Base-by-base conservation (phyloP, 2,888 invertebrate genomes). In the Erebia epiphron region DNA sequence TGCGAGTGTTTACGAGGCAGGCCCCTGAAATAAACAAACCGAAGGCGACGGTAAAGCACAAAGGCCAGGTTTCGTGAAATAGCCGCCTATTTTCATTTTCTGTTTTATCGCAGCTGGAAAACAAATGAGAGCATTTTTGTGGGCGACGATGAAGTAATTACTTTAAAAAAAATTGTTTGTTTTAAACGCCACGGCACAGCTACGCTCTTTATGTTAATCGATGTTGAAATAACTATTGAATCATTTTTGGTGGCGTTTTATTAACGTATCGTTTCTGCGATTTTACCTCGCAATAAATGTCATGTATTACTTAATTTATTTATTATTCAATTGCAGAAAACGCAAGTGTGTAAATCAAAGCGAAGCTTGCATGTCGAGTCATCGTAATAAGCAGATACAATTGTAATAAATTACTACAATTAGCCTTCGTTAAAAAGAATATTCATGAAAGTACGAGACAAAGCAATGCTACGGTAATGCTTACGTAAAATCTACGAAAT, bases 11-110 rank as follows among this genome's bases (percentile, higher is more conserved):
- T 91, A 91, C 88, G 91, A 91, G 87, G 79, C 87, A 83, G 82
- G 83, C 86, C 84, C 86, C 83, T 82, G 86, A 88, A 89, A 90
- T 91, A 90, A 91, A 91, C 90, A 89, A 88, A 88, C 89, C 86
- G 86, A 77, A 78, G 75, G 76, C 86, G 86, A 76, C 75, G 74
- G 76, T 88, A 86, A 86, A 89, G 85, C 83, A 87, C 86, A 88
- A 88, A 88, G 86, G 85, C 85, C 84, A 83, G 83, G 84, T 83
- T 86, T 84, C 84, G 80, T 82, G 81, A 87, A 90, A 88, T 83
- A 83, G 82, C 82, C 81, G 79, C 80, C 82, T 68, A 73, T 75
- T 76, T 76, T 76, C 82, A 82, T 86, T 86, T 85, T 83, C 82
- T 83, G 81, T 86, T 89, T 87, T 86, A 86, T 87, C 84, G 83